These are phyloP conservation scores for Eulimnadia texana DNA, from an alignment of 1,140 invertebrate genomes.

Conservation along the genomic window DNA sequence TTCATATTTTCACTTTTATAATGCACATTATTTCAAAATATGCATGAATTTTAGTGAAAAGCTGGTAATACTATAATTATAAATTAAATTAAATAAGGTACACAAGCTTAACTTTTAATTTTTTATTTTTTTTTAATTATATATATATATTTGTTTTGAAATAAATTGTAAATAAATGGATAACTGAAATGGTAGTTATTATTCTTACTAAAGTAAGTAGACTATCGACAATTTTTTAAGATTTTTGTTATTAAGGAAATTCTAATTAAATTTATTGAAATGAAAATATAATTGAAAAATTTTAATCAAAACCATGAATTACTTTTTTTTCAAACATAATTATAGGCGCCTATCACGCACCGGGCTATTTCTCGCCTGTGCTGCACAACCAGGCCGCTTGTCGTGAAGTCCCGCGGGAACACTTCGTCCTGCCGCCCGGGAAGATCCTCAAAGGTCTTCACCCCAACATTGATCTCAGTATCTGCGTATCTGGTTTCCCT, in stretches of 20 bases:
- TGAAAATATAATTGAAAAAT: background rate
- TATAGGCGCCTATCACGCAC: slow-evolving; percentile 29
- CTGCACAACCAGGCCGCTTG: slow-evolving; percentile 30
- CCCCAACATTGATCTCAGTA: slow-evolving; percentile 46
- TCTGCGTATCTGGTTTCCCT: slow-evolving; percentile 79
- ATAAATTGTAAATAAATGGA: no score
- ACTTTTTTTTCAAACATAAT: background rate
- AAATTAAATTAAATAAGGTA: no score
- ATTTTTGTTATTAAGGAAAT: no score
- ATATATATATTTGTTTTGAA: no score
- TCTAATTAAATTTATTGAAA: no score
- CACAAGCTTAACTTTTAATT: no score
- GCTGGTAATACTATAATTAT: no score
- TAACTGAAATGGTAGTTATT: slow-evolving; percentile 27
- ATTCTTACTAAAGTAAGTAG: background rate
- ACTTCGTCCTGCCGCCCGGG: slow-evolving; percentile 42
- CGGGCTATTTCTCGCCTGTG: slow-evolving; percentile 50
- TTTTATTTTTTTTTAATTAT: no score
- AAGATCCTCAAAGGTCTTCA: slow-evolving; percentile 57
- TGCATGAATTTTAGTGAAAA: no score
- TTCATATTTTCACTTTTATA: no score
- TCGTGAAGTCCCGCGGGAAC: slow-evolving; percentile 35
- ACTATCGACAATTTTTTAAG: background rate
- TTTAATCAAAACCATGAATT: background rate
- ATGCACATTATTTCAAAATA: no score